phyloP scores from a whole-genome alignment of 2,113 vertebrate species.

The Ornithorhynchus anatinus region DNA sequence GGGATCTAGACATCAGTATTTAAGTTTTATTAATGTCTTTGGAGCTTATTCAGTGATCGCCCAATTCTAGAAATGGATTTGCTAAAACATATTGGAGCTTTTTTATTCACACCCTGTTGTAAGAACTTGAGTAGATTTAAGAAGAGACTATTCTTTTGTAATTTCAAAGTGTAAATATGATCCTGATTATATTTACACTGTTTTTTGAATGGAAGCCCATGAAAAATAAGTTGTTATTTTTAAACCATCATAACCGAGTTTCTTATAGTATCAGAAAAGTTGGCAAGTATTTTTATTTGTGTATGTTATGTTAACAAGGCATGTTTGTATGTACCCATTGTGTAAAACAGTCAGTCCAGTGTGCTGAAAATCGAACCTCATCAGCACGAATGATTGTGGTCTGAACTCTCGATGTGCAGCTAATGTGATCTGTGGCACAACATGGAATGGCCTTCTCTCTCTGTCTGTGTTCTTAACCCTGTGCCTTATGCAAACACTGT shows the following conservation, averaged over 20 bases:
- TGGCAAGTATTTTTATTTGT: conserved; percentile 83
- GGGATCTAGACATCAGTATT: too few species aligned
- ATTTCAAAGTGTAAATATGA: conserved; percentile 41
- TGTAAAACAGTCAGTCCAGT: conserved; percentile 12
- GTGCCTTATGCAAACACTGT: conserved; percentile 52
- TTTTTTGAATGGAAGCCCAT: conserved; percentile 64
- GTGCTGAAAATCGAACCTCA: conserved; percentile 42
- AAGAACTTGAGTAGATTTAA: too few species aligned
- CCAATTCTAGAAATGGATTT: too few species aligned
- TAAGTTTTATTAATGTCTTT: too few species aligned
- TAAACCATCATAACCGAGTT: conserved; percentile 65
- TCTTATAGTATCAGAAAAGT: conserved; percentile 73
- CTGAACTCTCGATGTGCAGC: conserved; percentile 56
- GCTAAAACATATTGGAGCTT: too few species aligned
- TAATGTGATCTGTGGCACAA: conserved; percentile 65
- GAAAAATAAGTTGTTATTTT: conserved; percentile 62
- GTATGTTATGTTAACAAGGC: conserved; percentile 76
- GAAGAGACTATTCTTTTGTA: conserved; percentile 15
- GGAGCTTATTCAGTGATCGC: too few species aligned
- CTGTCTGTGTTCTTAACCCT: conserved; percentile 40
- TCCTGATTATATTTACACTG: conserved; percentile 58
- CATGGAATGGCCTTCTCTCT: conserved; percentile 55
- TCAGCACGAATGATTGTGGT: conserved; percentile 57
- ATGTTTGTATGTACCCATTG: conserved; percentile 74
- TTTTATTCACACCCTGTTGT: too few species aligned